A percentile compares a stretch with the other conserved stretches of the same genome.
phyloP scores from a whole-genome alignment of 2,888 invertebrate species.

The Elegia similella region DNA sequence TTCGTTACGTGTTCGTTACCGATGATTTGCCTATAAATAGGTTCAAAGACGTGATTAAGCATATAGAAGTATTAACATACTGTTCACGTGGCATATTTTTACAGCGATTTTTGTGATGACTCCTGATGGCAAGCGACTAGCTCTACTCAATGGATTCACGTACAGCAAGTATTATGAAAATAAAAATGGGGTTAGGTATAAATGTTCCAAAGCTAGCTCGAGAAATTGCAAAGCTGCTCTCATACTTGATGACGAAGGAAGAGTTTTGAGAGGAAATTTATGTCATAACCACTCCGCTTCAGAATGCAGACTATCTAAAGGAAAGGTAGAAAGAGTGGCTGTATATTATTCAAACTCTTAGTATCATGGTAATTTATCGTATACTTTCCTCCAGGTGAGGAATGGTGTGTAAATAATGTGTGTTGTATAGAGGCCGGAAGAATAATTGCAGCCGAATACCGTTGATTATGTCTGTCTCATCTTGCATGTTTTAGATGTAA shows the following conservation, averaged over 20 bases:
- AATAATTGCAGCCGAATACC: too few species aligned
- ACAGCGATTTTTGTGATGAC: constrained; percentile 12
- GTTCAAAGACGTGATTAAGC: too few species aligned
- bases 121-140: constrained; percentile 9
- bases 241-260: neutral
- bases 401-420: too few species aligned
- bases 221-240: constrained; percentile 6
- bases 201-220: constrained; percentile 8
- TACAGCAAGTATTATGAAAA: constrained; percentile 7
- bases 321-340: neutral
- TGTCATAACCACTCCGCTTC: neutral
- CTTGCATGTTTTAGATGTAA: neutral
- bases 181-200: constrained; percentile 5
- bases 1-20: too few species aligned
- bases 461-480: too few species aligned
- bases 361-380: too few species aligned
- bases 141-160: neutral
- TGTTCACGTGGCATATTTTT: neutral
- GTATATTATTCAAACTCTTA: neutral
- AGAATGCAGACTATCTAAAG: neutral
- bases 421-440: too few species aligned
- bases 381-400: too few species aligned
- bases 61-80: neutral
- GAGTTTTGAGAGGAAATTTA: neutral
- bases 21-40: too few species aligned